Evolutionary conservation across 2,113 vertebrate genomes (phyloP).

Genomic region (Tragelaphus imberbis): DNA sequence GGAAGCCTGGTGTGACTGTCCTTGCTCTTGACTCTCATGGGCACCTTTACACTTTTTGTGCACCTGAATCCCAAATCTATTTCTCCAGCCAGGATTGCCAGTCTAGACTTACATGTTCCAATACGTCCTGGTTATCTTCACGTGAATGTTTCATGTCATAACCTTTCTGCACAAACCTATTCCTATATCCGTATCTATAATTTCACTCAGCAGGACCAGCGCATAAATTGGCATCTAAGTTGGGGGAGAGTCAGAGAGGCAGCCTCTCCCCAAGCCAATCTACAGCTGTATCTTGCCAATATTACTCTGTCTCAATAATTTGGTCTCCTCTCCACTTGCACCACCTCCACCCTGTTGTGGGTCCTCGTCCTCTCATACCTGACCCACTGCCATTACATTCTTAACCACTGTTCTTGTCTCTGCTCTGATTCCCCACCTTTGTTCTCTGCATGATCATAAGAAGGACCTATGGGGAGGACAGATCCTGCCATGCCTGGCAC

Average conservation of each 20-base stretch:
- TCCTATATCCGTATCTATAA: neutral
- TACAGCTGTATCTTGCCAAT: neutral
- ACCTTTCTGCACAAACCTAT: neutral
- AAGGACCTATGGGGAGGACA: neutral
- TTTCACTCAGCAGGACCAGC: neutral
- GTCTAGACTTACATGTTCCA: neutral
- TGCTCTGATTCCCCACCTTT: neutral
- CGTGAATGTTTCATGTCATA: neutral
- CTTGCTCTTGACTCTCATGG: neutral
- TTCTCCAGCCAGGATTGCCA: neutral
- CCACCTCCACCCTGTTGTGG: fast-evolving
- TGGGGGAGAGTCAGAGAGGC: neutral
- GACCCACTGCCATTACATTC: neutral
- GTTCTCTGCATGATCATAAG: neutral
- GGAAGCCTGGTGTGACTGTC: no score
- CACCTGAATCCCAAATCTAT: neutral
- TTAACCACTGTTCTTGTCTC: neutral
- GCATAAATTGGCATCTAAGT: neutral
- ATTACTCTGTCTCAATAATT: neutral
- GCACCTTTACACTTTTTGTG: neutral
- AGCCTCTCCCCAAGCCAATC: neutral
- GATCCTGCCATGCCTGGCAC: neutral
- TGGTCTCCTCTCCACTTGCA: neutral
- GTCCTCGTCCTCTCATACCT: neutral
- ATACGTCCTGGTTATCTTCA: neutral